These are phyloP conservation scores for Phataginus tetradactyla DNA, from an alignment of 2,797 vertebrate genomes.

Conservation along the genomic window DNA sequence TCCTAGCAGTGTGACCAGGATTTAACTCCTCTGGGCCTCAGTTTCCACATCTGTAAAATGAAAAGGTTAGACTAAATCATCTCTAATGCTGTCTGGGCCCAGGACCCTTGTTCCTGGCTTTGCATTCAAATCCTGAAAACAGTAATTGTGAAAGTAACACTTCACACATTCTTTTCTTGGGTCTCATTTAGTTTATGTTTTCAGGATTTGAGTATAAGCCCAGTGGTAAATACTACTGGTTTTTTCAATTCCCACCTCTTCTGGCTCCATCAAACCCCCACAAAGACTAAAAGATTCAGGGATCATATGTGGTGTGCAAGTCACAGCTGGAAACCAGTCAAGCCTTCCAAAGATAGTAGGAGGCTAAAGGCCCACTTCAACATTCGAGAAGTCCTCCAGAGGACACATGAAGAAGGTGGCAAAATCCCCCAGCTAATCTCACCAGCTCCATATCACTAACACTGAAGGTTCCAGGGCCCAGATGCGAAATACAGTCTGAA, in stretches of 20 bases:
- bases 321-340: not conserved
- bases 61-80: not conserved
- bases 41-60: not conserved
- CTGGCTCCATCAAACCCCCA: not conserved
- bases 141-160: not conserved
- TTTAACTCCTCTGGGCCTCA: not conserved
- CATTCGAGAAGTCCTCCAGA: not conserved
- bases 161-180: not conserved
- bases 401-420: not conserved
- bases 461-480: not conserved
- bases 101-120: not conserved
- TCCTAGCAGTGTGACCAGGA: not conserved
- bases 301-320: not conserved
- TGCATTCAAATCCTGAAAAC: not conserved
- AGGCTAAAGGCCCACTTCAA: not conserved
- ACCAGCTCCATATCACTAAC: not conserved
- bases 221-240: not conserved
- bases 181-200: not conserved
- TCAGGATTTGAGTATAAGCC: not conserved
- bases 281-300: not conserved
- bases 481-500: not conserved
- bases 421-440: not conserved
- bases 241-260: not conserved
- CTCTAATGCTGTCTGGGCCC: not conserved
- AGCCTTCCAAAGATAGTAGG: not conserved